A percentile compares a stretch with the other conserved stretches of the same genome.
These are phyloP conservation scores for Zosterops lateralis DNA, from an alignment of 2,113 vertebrate genomes.

Conservation along the genomic window DNA sequence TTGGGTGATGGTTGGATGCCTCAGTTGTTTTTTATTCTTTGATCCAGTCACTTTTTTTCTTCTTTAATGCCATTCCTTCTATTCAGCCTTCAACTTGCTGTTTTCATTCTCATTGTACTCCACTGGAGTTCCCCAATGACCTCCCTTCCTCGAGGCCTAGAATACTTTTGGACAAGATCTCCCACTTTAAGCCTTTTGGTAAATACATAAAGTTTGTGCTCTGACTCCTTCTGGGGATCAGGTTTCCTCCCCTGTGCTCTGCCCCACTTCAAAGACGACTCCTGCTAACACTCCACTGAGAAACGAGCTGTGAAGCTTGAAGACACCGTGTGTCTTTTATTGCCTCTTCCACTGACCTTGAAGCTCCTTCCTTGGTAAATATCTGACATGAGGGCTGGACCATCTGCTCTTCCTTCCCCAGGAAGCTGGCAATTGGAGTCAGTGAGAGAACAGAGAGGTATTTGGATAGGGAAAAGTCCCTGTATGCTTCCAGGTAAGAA, in stretches of 20 bases:
- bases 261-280: background rate
- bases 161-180: background rate
- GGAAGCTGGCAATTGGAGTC: conserved; percentile 11
- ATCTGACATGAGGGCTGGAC: background rate
- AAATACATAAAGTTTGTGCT: background rate
- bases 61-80: background rate
- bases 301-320: conserved; percentile 30
- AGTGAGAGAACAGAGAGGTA: background rate
- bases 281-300: background rate
- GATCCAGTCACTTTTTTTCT: background rate
- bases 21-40: background rate
- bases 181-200: background rate
- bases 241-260: background rate
- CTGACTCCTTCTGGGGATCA: background rate
- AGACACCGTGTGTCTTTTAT: conserved; percentile 11
- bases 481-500: background rate
- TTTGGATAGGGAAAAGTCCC: background rate
- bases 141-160: background rate
- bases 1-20: background rate
- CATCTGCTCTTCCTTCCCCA: background rate
- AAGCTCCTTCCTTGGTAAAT: background rate
- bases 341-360: conserved; percentile 16
- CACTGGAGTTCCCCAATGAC: background rate
- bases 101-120: background rate
- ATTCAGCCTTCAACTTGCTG: background rate